phyloP scores from a whole-genome alignment of 2,113 vertebrate genomes.

The Archocentrus centrarchus region DNA sequence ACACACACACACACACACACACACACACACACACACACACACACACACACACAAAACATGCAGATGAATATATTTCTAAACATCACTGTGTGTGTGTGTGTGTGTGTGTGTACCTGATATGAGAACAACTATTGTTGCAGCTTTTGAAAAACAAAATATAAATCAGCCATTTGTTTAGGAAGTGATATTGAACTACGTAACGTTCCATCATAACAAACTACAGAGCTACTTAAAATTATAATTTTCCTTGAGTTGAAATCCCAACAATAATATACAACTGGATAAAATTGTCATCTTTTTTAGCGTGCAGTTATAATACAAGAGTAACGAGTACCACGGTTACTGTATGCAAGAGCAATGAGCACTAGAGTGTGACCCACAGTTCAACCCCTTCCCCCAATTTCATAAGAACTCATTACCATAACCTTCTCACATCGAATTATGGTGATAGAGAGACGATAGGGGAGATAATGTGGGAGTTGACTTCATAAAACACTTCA shows the following conservation, averaged over 20 bases:
- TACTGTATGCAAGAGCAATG: background rate
- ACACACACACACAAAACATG: too few species aligned
- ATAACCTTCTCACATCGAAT: constrained; percentile 23
- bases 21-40: too few species aligned
- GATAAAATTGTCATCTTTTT: background rate
- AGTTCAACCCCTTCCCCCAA: background rate
- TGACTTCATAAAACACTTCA: constrained; percentile 55
- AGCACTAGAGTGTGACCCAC: background rate
- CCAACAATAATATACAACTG: fast-evolving
- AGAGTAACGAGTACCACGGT: background rate
- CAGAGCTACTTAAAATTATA: background rate
- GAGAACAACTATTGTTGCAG: background rate
- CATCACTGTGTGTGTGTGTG: background rate
- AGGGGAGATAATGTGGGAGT: constrained; percentile 11
- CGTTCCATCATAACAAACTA: background rate
- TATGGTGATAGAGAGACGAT: background rate
- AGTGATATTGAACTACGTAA: background rate
- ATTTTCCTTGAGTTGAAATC: background rate
- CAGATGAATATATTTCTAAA: background rate
- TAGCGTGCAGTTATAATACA: background rate
- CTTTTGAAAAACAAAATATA: background rate
- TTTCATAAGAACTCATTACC: constrained; percentile 21
- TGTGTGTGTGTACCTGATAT: too few species aligned
- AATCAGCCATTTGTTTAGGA: background rate
- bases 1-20: too few species aligned